Base-by-base conservation (phyloP, 1,140 invertebrate species). In the Scaptomyza pallida region DNA sequence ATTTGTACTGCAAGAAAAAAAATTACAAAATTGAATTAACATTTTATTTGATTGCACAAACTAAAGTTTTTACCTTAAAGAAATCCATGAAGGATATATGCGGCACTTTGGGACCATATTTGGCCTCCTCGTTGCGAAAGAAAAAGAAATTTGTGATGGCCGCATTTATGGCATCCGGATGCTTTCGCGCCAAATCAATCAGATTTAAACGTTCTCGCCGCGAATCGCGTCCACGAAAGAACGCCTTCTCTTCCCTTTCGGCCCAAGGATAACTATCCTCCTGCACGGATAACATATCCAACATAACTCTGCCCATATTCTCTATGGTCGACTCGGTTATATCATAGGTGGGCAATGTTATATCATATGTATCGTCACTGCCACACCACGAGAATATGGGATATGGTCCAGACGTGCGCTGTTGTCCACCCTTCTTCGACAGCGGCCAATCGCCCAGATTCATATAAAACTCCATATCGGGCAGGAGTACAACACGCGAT, bases 341-440 rank as follows among this genome's bases (percentile, higher is more conserved):
- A 90, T 99, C 97, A 93, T 99, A 99, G 1, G 98, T 99, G 9
- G 98, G 98, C 93, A 99, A 94, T 51, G 98, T 93, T 91, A 99
- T 98, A 92, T 99, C 98, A 77, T 93, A 92, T 3, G 95, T 95
- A 69, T 96, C 94, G 51, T 94, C 92, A 70, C 97, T 98, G 1
- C 97, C 97, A 93, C 98, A 99, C 98, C 98, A 99, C 33, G 97
- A 98, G 90, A 99, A 97, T 56, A 99, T 95, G n/a, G 98, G 97
- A 73, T 96, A 93, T 4, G 91, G 73, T 15, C 81, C 83, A 2
- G 81, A 82, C 12, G 92, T 91, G 40, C 92, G 91, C 12, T 92
- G 79, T 15, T 93, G 92, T 12, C 86, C 73, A 16, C 70, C 86
- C 74, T 93, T 93, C 41, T 93, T 91, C 0, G 94, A 93, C 10